Percentiles rank a stretch among this genome's conserved stretches.
phyloP scores from a whole-genome alignment of 2,797 vertebrate genomes.

The Kryptopterus vitreolus region DNA sequence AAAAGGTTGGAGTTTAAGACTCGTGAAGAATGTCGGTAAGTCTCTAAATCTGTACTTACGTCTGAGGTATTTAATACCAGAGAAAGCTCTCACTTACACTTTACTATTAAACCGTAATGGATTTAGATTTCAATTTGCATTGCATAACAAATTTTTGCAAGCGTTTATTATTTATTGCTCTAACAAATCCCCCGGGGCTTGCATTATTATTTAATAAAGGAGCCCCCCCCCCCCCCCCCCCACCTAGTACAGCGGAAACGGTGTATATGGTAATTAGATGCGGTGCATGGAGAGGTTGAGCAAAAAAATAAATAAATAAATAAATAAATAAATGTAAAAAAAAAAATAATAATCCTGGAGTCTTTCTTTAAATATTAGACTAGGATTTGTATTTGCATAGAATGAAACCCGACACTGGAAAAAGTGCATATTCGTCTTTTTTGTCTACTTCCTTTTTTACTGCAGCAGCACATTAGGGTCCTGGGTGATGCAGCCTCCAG shows the following conservation, averaged over 20 bases:
- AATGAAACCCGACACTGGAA: background rate
- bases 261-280: background rate
- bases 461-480: constrained; percentile 36
- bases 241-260: too few relatives aligned
- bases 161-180: constrained; percentile 22
- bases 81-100: background rate
- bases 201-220: constrained; percentile 19
- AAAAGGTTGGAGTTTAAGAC: background rate
- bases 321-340: too few relatives aligned
- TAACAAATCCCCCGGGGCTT: constrained; percentile 1
- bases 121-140: background rate
- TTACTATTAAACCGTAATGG: background rate
- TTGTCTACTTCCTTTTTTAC: constrained; percentile 10
- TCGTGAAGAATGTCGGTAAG: background rate
- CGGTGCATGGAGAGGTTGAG: background rate
- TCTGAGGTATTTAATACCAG: background rate
- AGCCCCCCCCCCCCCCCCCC: too few relatives aligned
- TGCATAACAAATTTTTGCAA: background rate
- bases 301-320: too few relatives aligned
- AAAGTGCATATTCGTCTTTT: constrained; percentile 25
- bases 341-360: background rate
- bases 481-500: constrained; percentile 41
- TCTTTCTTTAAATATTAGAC: constrained; percentile 5
- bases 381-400: background rate
- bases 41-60: background rate